Base-by-base conservation (phyloP, 2,888 invertebrate species). In the Synergus itoensis region DNA sequence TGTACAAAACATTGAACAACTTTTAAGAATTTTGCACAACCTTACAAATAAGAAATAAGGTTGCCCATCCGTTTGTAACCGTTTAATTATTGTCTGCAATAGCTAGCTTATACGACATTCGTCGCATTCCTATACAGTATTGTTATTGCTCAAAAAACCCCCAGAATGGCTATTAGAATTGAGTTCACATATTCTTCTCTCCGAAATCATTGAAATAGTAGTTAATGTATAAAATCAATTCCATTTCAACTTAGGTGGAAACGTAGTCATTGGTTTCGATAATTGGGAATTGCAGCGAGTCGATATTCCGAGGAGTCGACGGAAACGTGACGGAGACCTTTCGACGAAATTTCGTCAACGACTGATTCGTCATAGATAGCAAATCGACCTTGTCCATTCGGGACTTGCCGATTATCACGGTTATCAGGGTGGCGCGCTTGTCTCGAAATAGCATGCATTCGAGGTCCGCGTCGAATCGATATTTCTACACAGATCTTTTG, bases 291-390 rank as follows among this genome's bases (percentile, higher is more conserved):
- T 53, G 28, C 40, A 73, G 53, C 73, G 7, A 53, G 73, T 73
- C 48, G 53, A 53, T 73, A 69, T 53, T 73, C 40, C 18, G 53
- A 73, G 40, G 40, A 53, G 73, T n/a, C 16, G 53, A 57, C n/a
- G n/a, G 80, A 84, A 60, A 48, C 11, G n/a, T 83, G 85, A 85
- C 87, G 87, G 85, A 87, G 86, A 87, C 87, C 87, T 88, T 89
- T 82, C 84, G 88, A 83, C 88, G 89, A 83, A 76, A 78, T 83
- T 84, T 86, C 87, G 88, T 88, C 88, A 87, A 82, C 85, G 88
- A 89, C 88, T 88, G 88, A 88, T 88, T 88, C 87, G 88, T 89
- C 86, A 86, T 84, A 85, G 86, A 84, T 81, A 75, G 76, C 76
- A 67, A 79, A 82, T 82, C 76, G 82, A 79, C 80, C 81, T 80